These are phyloP conservation scores for Tipula helvola DNA, from an alignment of 2,888 invertebrate genomes.

Conservation along the genomic window DNA sequence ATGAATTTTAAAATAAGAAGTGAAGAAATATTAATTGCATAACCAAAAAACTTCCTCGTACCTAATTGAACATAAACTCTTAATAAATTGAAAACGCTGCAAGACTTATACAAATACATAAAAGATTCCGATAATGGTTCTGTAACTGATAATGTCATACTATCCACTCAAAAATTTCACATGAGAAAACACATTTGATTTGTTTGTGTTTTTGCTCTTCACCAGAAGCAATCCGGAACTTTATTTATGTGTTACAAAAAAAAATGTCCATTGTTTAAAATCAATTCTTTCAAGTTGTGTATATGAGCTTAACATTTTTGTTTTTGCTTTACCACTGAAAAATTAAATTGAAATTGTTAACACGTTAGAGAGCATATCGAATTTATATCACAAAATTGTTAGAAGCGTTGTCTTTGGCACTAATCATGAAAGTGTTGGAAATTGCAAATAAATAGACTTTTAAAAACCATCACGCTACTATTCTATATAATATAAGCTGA, in stretches of 20 bases:
- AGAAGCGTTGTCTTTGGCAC: not conserved
- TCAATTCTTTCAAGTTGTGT: not conserved
- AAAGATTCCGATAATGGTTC: not conserved
- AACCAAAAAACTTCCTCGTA: too few species aligned
- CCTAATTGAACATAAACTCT: too few species aligned
- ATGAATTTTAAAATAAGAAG: too few species aligned
- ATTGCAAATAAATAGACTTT: not conserved
- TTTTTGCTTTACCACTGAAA: not conserved
- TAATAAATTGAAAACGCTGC: not conserved
- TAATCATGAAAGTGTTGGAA: not conserved
- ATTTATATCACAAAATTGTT: not conserved
- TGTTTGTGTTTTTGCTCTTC: not conserved
- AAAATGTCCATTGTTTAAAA: not conserved
- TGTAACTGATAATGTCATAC: not conserved
- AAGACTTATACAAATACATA: not conserved
- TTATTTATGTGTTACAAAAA: not conserved
- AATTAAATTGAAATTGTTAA: not conserved
- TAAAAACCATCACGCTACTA: not conserved
- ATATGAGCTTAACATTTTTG: not conserved
- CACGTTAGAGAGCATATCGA: not conserved
- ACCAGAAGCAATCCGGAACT: not conserved
- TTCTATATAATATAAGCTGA: not conserved
- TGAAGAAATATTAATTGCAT: too few species aligned
- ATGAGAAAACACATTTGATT: not conserved
- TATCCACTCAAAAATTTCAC: not conserved